A percentile compares a stretch with the other conserved stretches of the same genome.
Conservation (phyloP, 2,888 invertebrate genomes). For the Aphodius sticticus region DNA sequence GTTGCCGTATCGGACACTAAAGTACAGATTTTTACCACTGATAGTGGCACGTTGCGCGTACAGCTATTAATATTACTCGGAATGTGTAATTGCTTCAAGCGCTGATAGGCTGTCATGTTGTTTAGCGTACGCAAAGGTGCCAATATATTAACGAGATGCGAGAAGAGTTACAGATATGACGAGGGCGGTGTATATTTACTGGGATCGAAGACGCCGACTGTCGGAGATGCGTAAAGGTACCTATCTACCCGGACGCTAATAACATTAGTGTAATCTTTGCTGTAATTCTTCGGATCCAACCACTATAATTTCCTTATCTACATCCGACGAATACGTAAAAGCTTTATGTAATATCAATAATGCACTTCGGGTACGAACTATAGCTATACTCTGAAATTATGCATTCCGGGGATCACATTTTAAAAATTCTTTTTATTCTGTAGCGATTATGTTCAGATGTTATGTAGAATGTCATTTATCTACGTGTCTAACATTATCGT, state of each 20-base stretch:
- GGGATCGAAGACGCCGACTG: background rate
- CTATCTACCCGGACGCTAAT: background rate
- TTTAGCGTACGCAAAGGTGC: slow-evolving; percentile 10
- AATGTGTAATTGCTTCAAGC: slow-evolving; percentile 16
- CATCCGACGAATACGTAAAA: background rate
- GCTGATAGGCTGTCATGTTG: slow-evolving; percentile 14
- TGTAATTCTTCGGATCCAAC: background rate
- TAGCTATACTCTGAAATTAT: background rate
- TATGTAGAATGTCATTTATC: no score
- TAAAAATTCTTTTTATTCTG: no score
- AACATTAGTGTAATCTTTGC: slow-evolving; percentile 4
- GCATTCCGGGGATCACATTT: background rate
- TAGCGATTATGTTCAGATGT: no score
- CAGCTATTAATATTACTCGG: slow-evolving; percentile 18
- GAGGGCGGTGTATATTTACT: background rate
- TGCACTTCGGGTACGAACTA: background rate
- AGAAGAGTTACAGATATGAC: slow-evolving; percentile 12
- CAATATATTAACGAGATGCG: slow-evolving; percentile 23
- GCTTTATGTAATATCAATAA: background rate
- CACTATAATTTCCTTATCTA: slow-evolving; percentile 4
- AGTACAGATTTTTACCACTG: slow-evolving; percentile 39
- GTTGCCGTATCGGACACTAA: slow-evolving; percentile 44
- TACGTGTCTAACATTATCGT: no score
- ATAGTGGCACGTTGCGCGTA: background rate
- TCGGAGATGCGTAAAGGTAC: slow-evolving; percentile 5